Conservation (phyloP, 2,797 vertebrate genomes). For the Gadopsis marmoratus region DNA sequence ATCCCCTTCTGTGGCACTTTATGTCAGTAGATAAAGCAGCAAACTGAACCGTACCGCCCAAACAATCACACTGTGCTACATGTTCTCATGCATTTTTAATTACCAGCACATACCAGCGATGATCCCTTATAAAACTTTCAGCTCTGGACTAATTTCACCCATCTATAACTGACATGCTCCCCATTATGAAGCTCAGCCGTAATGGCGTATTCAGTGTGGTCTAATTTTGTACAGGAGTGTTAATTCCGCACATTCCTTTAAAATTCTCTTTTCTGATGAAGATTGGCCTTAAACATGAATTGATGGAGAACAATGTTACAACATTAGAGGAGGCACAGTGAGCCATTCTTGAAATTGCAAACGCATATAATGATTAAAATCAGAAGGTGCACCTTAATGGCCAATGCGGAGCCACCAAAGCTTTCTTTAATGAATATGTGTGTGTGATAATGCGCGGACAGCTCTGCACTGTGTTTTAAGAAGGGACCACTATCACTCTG, state of each 20-base stretch:
- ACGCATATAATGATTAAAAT: constrained; percentile 85
- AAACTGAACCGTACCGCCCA: constrained; percentile 28
- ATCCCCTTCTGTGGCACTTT: neutral
- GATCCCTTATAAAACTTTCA: constrained; percentile 69
- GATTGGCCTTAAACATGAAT: constrained; percentile 83
- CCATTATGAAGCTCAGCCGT: constrained; percentile 62
- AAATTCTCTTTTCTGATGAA: constrained; percentile 82
- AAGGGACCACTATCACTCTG: constrained; percentile 94
- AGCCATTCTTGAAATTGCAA: constrained; percentile 79
- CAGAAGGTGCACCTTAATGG: constrained; percentile 83
- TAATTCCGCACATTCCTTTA: constrained; percentile 77
- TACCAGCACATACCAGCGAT: constrained; percentile 49
- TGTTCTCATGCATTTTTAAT: constrained; percentile 69
- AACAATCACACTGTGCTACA: constrained; percentile 53
- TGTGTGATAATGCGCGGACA: constrained; percentile 76
- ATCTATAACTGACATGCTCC: constrained; percentile 70
- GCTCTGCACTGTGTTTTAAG: constrained; percentile 81
- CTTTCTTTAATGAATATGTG: constrained; percentile 82
- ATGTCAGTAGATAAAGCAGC: constrained; percentile 23
- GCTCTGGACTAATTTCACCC: constrained; percentile 52
- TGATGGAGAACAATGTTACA: constrained; percentile 81
- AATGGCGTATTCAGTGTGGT: constrained; percentile 76
- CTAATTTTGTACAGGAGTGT: constrained; percentile 80
- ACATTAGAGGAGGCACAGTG: constrained; percentile 69
- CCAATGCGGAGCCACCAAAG: constrained; percentile 79